These are phyloP conservation scores for Australoheros scitulus DNA, from an alignment of 2,113 vertebrate genomes.

Conservation along the genomic window DNA sequence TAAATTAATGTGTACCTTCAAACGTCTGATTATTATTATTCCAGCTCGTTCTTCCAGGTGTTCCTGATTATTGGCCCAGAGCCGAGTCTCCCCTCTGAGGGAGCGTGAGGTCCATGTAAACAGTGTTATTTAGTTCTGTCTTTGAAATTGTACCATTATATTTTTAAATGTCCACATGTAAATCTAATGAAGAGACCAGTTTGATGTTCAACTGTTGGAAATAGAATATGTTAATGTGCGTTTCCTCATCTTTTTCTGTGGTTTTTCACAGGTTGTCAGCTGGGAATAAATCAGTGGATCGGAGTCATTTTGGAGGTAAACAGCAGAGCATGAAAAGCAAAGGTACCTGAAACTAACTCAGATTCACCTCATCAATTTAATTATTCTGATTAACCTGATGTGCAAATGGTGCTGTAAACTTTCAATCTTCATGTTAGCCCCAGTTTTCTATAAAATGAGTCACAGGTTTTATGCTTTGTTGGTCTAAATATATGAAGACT, in stretches of 20 bases:
- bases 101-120: neutral
- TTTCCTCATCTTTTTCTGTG: neutral
- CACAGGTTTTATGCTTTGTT: too few relatives aligned
- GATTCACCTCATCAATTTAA: neutral
- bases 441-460: too few relatives aligned
- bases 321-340: constrained; percentile 77
- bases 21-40: neutral
- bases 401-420: neutral
- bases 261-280: constrained; percentile 82
- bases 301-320: constrained; percentile 95
- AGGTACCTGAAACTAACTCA: constrained; percentile 67
- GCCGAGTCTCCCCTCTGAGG: too few relatives aligned
- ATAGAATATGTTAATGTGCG: neutral
- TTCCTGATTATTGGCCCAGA: too few relatives aligned
- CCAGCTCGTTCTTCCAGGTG: neutral
- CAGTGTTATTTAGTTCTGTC: neutral
- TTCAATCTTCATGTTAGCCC: too few relatives aligned
- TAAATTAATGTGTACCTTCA: too few relatives aligned
- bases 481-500: too few relatives aligned
- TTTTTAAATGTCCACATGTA: rapidly evolving
- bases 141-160: neutral
- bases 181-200: neutral
- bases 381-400: neutral
- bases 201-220: too few relatives aligned
- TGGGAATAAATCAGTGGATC: constrained; percentile 87